Base-by-base conservation (phyloP, 2,113 vertebrate genomes). In the Dendropsophus ebraccatus region DNA sequence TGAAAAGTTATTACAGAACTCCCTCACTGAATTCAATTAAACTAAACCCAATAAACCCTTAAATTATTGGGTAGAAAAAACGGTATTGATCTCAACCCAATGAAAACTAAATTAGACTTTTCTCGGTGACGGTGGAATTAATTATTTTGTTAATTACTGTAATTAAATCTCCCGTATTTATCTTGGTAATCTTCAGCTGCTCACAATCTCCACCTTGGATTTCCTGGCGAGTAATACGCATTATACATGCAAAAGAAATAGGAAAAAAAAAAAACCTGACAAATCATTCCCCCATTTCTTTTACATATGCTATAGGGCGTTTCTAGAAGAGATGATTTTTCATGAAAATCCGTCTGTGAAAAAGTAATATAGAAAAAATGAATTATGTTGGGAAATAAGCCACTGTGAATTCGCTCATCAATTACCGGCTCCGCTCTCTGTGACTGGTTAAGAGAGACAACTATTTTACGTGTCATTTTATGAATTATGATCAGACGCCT, bases 121-220 rank as follows among this genome's bases (percentile, higher is more conserved):
- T 90, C 88, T 88, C 88, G 90, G n/a, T 92, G 89, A 92, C 93
- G 93, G 81, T 90, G 45, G 90, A 94, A 94, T 92, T 88, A 93
- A 92, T 88, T 90, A 82, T 91, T 94, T 92, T 90, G 88, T 92
- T 94, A 94, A 95, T 94, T 92, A 90, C 91, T 90, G 79, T 92
- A 91, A 93, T 93, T 91, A 92, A 90, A 87, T 85, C 88, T 50
- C 89, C 74, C 74, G 91, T 72, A 87, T 93, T 91, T 93, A 94
- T 93, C 93, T 94, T 93, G 88, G 92, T 88, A 92, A 88, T 81
- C 87, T 41, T 91, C 90, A 92, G 88, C 75, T 89, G 89, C 88
- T 88, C 88, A 92, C 93, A 92, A 90, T 87, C 90, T 90, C 90
- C 90, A 92, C 88, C 86, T 92, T 89, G 88, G 91, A 92, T 93